Base-by-base conservation (phyloP, 2,113 vertebrate species). In the Cephalopholis sonnerati region DNA sequence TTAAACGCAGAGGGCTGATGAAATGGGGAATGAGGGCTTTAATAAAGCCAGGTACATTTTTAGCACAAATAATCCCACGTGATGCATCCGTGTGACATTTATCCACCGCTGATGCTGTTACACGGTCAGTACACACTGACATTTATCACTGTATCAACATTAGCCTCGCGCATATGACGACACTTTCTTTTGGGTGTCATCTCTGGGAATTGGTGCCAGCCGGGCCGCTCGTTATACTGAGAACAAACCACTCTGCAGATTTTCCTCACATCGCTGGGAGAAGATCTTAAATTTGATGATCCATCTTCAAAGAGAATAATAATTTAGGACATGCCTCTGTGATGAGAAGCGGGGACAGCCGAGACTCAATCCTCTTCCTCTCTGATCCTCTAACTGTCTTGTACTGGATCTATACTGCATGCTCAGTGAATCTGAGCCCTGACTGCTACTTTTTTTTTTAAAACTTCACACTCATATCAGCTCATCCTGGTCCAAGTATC, bases 71-170 rank as follows among this genome's bases (percentile, higher is more conserved):
- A 76, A 70, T 77, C 48, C 17, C 62, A 77, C 50, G 25, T 67
- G n/a, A 73, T 18, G 57, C 53, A 13, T 62, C 22, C 5, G 16
- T 44, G 64, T 83, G 87, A 87, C 87, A 91, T 85, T 87, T 85
- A 81, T 77, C 83, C 73, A 16, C 50, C 2, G 44, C 65, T 2
- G 71, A 64, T 16, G 55, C 71, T 0, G 77, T 54, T 67, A 59
- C 76, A 54, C 86, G 71, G 8, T 87, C 89, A 87, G 83, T 69
- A 91, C 82, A 88, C 89, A 86, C 1, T 74, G 87, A 85, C 76
- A 82, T 90, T 87, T 80, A 86, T 89, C 39, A 12, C 84, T 32
- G 66, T 41, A 64, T 87, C 86, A 75, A 90, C 74, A 87, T 70
- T 24, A 11, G 70, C 76, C 68, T 61, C 5, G 0, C 27, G 2